Conservation (phyloP, 2,888 invertebrate genomes). For the Polylopha cassiicola region DNA sequence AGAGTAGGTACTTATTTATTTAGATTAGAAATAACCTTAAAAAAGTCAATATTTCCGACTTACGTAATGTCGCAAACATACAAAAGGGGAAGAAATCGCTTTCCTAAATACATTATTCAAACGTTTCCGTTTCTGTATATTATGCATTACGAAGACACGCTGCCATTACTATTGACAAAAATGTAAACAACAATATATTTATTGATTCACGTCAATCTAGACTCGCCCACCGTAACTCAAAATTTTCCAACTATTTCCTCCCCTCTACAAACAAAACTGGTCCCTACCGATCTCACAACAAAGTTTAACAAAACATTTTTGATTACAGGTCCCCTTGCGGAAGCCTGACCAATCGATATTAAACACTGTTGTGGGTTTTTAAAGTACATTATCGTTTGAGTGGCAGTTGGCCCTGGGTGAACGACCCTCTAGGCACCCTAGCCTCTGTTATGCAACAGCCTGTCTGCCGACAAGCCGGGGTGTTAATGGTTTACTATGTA, state of each 20-base stretch:
- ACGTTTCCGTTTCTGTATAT: too few relatives aligned
- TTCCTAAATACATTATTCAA: conserved; percentile 7
- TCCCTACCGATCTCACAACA: conserved; percentile 24
- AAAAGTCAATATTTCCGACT: too few relatives aligned
- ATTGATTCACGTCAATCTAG: conserved; percentile 20
- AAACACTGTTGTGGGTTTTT: conserved; percentile 19
- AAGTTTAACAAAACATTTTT: conserved; percentile 24
- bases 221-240: conserved; percentile 29
- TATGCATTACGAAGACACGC: background rate
- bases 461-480: conserved; percentile 41
- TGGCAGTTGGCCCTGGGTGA: conserved; percentile 34
- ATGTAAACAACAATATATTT: conserved; percentile 1
- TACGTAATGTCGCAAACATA: conserved; percentile 8
- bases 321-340: conserved; percentile 20
- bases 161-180: background rate
- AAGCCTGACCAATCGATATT: conserved; percentile 17
- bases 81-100: conserved; percentile 5
- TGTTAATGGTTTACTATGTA: conserved; percentile 24
- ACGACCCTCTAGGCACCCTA: conserved; percentile 42
- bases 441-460: conserved; percentile 44
- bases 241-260: conserved; percentile 31
- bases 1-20: too few relatives aligned
- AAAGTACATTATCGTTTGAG: conserved; percentile 25
- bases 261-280: conserved; percentile 25
- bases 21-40: too few relatives aligned